Evolutionary conservation across 2,888 invertebrate genomes (phyloP), one percentile per base, ranked within the genome.

Genomic region (Plagodis dolabraria): DNA sequence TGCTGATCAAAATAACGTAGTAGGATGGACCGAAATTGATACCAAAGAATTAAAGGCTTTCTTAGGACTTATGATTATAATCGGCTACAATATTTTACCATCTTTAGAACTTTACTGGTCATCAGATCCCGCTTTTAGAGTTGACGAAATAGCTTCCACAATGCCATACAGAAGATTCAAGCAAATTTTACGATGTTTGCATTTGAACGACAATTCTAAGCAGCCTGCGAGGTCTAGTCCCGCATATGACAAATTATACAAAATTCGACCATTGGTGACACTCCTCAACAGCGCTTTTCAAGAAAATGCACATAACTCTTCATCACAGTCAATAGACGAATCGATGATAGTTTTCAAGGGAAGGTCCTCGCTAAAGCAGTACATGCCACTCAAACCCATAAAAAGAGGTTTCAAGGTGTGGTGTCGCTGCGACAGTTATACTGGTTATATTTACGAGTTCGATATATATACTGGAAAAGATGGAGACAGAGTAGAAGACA

Each of bases 331-430:
- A 9, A 42, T 42, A n/a, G 64, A 65, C 35, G 65, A 65, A 46
- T 44, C 47, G 2, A 67, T 69, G 69, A 56, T 69, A 34, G 22
- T 54, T 9, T 69, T 65, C 62, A 69, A 69, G 55, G 63, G 69
- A 0, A 46, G 65, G n/a, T 58, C 62, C 52, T 51, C 40, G 6
- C 10, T 68, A 53, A 69, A 68, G 34, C 65, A 68, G 36, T 63
- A 68, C 46, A 68, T 65, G 64, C 65, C 64, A 2, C 40, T 56
- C 33, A 63, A 67, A 33, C 53, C 62, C 8, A 59, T 62, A 33
- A 65, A 60, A 67, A 68, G 61, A 45, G 64, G 60, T 11, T 61
- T 54, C 35, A 65, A 65, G 47, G 59, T 61, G 10, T 59, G 64
- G 61, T 58, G 58, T 44, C 35, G 64, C n/a, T 56, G 56, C 34